These are phyloP conservation scores for Philopotamus ludificatus DNA, from an alignment of 1,140 invertebrate genomes.

Conservation along the genomic window DNA sequence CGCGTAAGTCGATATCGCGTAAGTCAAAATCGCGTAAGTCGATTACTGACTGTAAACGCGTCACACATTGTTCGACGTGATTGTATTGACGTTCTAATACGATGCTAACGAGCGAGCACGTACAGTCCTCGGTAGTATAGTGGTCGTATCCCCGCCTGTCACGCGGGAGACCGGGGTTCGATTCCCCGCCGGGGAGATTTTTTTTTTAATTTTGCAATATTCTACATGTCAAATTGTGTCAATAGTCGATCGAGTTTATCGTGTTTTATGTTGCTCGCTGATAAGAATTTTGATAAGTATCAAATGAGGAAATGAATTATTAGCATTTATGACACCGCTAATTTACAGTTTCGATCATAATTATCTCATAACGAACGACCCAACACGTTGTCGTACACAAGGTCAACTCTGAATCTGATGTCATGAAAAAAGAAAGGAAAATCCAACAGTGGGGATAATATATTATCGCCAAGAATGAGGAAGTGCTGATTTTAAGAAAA, in stretches of 20 bases:
- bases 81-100: neutral
- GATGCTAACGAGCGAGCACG: neutral
- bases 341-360: neutral
- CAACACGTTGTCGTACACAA: slow-evolving; percentile 16
- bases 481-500: neutral
- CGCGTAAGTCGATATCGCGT: no score
- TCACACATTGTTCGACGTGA: no score
- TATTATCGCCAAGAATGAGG: slow-evolving; percentile 2
- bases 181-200: slow-evolving; percentile 36
- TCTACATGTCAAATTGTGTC: no score
- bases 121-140: slow-evolving; percentile 7
- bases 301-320: no score
- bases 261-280: no score
- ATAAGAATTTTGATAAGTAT: no score
- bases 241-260: no score
- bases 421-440: slow-evolving; percentile 21
- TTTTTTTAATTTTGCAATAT: no score
- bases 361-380: neutral
- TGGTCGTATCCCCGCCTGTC: slow-evolving; percentile 54
- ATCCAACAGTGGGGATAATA: neutral
- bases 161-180: slow-evolving; percentile 46
- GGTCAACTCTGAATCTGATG: slow-evolving; percentile 7
- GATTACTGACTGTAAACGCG: no score
- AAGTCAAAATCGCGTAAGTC: no score
- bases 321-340: no score